Evolutionary conservation across 2,888 invertebrate genomes (phyloP), one percentile per base, ranked within the genome.

Genomic region (Meiosimyza platycephala): DNA sequence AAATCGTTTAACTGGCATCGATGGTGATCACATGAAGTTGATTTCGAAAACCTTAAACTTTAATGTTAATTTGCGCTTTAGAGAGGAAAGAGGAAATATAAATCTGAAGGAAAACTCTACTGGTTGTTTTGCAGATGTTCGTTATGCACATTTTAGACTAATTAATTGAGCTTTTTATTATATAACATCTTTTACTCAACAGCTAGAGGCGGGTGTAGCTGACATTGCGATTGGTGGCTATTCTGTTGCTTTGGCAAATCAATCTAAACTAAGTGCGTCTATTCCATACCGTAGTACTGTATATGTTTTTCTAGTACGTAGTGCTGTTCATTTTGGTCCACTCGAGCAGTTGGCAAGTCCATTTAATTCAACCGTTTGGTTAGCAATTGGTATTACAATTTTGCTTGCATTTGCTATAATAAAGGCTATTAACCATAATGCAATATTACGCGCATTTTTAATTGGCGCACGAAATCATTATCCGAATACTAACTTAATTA

Each of bases 41-140:
- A 63, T 85, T 54, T 77, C 84, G 4, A 68, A 57, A 11, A 66
- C 74, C 0, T 57, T 85, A 15, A 76, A 79, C 15, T 84, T 85
- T 51, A 79, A 77, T 1, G 77, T 85, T 1, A 16, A 75, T 0
- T 67, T 84, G 28, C 28, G 76, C 13, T 78, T 80, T 50, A 77
- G 81, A 0, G 75, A 72, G 5, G 78, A 72, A 5, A 33, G 66
- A 5, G 78, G 75, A 16, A 47, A 72, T 7, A 76, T 82, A 33
- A 74, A 74, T 0, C 72, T 71, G 6, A 67, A 74, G 40, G 60
- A 72, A 9, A 76, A 75, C 13, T 71, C 78, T 6, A 78, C 73
- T 1, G 85, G 84, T 1, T 80, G 81, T 55, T 84, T 82, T 66
- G 76, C 66, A 4, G 72, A 76, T 48, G 85, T 84, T 72, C 77